phyloP scores from a whole-genome alignment of 1,140 invertebrate species.

The Heliothis subflexa region DNA sequence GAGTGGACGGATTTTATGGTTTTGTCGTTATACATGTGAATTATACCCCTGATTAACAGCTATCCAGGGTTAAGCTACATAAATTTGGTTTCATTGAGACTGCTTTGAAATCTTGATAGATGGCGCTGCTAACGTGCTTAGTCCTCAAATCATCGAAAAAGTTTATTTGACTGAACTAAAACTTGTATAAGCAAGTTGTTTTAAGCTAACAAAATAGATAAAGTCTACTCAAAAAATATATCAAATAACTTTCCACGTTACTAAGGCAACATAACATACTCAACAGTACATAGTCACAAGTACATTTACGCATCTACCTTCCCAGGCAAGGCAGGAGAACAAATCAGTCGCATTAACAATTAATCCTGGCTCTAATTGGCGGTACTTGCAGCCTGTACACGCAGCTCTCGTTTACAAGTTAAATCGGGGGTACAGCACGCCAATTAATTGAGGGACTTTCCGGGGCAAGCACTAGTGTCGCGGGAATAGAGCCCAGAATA shows the following conservation, averaged over 20 bases:
- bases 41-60: not conserved
- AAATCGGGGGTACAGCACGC: conserved; percentile 59
- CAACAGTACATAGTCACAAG: not conserved
- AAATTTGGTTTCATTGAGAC: too few relatives aligned
- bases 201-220: too few relatives aligned
- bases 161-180: too few relatives aligned
- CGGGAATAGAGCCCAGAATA: conserved; percentile 21
- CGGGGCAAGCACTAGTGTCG: conserved; percentile 56
- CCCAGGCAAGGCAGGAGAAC: not conserved
- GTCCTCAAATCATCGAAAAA: too few relatives aligned
- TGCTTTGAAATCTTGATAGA: too few relatives aligned
- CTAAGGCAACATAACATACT: not conserved
- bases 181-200: too few relatives aligned
- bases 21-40: conserved; percentile 1
- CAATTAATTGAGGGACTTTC: conserved; percentile 63
- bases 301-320: not conserved
- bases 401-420: conserved; percentile 66
- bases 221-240: too few relatives aligned
- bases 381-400: conserved; percentile 3
- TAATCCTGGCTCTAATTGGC: conserved; percentile 35
- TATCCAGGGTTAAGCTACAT: not conserved
- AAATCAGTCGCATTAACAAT: conserved; percentile 41
- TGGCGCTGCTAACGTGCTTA: too few relatives aligned
- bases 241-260: not conserved
- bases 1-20: not conserved